phyloP scores from a whole-genome alignment of 2,888 invertebrate genomes.

The Catocala sponsa region DNA sequence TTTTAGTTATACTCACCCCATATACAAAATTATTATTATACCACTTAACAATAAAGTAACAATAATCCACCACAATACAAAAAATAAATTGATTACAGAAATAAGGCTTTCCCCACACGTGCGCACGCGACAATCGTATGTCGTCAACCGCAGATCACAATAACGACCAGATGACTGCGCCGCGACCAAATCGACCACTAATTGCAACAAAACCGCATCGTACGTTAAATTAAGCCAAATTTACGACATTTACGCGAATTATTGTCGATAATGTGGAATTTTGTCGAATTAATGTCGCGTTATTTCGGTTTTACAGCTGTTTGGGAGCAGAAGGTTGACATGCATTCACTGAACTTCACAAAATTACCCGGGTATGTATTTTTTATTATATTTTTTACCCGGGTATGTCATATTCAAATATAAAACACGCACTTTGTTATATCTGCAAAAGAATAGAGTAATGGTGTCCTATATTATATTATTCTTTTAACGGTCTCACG shows the following conservation, averaged over 20 bases:
- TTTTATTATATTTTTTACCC: too few relatives aligned
- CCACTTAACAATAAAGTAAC: conserved; percentile 16
- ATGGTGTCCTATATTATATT: too few relatives aligned
- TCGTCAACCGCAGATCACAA: conserved; percentile 61
- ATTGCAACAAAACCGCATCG: conserved; percentile 72
- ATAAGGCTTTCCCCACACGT: conserved; percentile 46
- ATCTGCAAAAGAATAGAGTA: too few relatives aligned
- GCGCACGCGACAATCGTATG: conserved; percentile 61
- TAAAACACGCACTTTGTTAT: too few relatives aligned
- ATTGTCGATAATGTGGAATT: conserved; percentile 40
- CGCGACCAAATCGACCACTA: conserved; percentile 66
- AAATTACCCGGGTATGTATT: too few relatives aligned
- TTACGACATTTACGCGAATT: conserved; percentile 67
- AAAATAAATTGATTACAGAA: conserved; percentile 41
- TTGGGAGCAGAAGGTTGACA: not conserved
- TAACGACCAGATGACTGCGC: conserved; percentile 61
- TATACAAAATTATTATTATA: conserved; percentile 14
- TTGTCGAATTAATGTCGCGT: conserved; percentile 30
- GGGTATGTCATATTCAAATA: too few relatives aligned
- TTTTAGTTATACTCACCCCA: too few relatives aligned
- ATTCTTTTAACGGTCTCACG: too few relatives aligned
- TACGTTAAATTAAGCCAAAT: conserved; percentile 61
- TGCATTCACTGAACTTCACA: too few relatives aligned
- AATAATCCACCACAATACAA: conserved; percentile 27
- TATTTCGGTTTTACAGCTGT: conserved; percentile 19